Evolutionary conservation across 2,888 invertebrate genomes (phyloP).

Genomic region (Crossocerus cetratus): DNA sequence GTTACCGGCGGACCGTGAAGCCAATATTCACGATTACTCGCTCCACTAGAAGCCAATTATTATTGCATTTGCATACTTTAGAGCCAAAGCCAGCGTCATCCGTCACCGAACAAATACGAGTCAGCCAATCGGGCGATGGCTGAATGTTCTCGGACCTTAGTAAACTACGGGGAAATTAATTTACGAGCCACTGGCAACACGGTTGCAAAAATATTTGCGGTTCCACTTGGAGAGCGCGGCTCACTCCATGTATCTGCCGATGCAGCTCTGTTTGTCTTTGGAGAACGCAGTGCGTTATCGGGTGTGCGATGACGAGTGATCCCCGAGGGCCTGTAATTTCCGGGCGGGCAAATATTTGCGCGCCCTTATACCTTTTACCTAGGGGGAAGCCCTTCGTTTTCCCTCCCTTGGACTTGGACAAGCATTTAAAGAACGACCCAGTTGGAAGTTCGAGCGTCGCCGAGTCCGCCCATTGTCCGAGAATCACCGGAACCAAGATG

Average conservation of each 20-base stretch:
- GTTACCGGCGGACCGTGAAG: neutral
- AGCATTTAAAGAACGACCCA: no score
- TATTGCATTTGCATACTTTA: no score
- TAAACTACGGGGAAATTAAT: conserved; percentile 2
- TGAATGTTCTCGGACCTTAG: neutral
- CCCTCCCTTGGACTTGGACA: no score
- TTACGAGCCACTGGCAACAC: conserved; percentile 11
- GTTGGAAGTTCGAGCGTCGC: no score
- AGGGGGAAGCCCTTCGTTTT: neutral
- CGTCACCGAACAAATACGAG: neutral
- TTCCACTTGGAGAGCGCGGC: neutral
- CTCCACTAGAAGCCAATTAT: no score
- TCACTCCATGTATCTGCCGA: neutral
- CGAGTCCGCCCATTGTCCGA: no score
- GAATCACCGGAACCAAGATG: no score
- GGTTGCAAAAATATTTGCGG: conserved; percentile 12
- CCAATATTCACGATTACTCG: neutral
- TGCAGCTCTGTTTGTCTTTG: conserved; percentile 12
- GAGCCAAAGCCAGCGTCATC: no score
- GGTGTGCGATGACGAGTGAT: conserved; percentile 3
- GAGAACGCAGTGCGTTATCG: conserved; percentile 29
- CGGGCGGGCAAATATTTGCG: conserved; percentile 41
- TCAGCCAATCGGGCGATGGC: neutral
- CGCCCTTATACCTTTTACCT: neutral
- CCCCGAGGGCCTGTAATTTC: conserved; percentile 35